Percentiles rank a stretch among this genome's conserved stretches.
phyloP scores from a whole-genome alignment of 2,888 invertebrate species.

The Dasypogon diadema region DNA sequence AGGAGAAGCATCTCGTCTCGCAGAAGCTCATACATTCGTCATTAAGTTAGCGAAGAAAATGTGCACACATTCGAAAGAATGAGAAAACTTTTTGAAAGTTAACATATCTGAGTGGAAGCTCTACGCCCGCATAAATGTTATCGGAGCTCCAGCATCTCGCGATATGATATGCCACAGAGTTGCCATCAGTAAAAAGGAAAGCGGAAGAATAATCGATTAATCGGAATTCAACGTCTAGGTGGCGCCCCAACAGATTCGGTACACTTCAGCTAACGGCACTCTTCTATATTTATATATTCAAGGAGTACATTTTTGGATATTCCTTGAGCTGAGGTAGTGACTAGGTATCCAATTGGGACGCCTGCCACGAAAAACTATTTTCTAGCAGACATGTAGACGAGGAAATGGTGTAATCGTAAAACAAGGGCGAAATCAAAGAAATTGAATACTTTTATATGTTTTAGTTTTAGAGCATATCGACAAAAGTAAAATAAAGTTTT shows the following conservation, averaged over 20 bases:
- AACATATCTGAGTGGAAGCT: conserved; percentile 42
- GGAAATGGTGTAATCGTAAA: conserved; percentile 25
- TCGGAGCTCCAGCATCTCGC: conserved; percentile 33
- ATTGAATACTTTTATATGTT: not conserved
- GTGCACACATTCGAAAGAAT: conserved; percentile 48
- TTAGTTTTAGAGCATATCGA: too few relatives aligned
- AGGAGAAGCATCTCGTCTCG: conserved; percentile 13
- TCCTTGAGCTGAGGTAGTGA: conserved; percentile 42
- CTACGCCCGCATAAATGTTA: conserved; percentile 43
- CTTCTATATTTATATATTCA: conserved; percentile 53
- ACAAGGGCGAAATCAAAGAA: conserved; percentile 26
- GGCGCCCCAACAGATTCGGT: conserved; percentile 71
- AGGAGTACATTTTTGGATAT: conserved; percentile 31
- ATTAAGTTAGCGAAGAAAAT: conserved; percentile 38
- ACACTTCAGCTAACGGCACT: conserved; percentile 36
- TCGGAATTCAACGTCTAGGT: conserved; percentile 83
- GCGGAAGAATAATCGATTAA: conserved; percentile 84
- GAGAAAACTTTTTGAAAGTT: conserved; percentile 53
- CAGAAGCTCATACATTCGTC: conserved; percentile 32
- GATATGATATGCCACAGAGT: conserved; percentile 51
- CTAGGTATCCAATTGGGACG: conserved; percentile 53
- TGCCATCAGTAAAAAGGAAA: conserved; percentile 65
- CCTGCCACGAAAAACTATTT: conserved; percentile 49
- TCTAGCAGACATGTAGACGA: conserved; percentile 41
- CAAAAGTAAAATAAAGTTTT: too few relatives aligned